Base-by-base conservation (phyloP, 2,888 invertebrate species). In the Herminia tarsipennalis region DNA sequence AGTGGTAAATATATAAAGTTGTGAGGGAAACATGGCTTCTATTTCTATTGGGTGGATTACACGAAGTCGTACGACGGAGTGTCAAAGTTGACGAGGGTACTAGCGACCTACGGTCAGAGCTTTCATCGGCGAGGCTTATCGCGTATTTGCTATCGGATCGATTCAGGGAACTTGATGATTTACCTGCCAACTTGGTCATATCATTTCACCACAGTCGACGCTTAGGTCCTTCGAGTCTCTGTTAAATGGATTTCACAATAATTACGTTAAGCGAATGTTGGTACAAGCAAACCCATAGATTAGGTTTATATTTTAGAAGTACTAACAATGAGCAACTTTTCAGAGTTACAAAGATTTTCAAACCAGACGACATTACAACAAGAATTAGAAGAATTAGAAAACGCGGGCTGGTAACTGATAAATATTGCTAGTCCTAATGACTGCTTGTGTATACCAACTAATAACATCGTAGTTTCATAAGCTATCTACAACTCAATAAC, bases 31-130 rank as follows among this genome's bases (percentile, higher is more conserved):
- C 29, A 32, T 36, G 40, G 22, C 32, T 45, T 34, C 29, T 28
- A 39, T 56, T 49, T 33, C 58, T 49, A 46, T 47, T 44, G 48
- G 36, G 12, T 46, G 50, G 33, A 50, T 56, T 45, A 53, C 53
- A 51, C 58, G 47, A 59, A 67, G 68, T 73, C 59, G 61, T 69
- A 60, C 53, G 50, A 71, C 60, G 57, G 59, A 61, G 49, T 69
- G 79, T 83, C 85, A 79, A 76, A 82, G 70, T 81, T 85, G 83
- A 85, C 76, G 71, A 81, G 85, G 83, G 83, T 83, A 49, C 55
- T 59, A 58, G 54, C 45, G 52, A 47, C 47, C 59, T 64, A 70
- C 65, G 75, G 77, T 81, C 79, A 78, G 69, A 56, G 68, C 73
- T 78, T 76, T 76, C 75, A 71, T 57, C 70, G 53, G 51, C 47